A percentile compares a stretch with the other conserved stretches of the same genome.
Evolutionary conservation across 2,113 vertebrate genomes (phyloP).

Genomic region (Alexandromys fortis): DNA sequence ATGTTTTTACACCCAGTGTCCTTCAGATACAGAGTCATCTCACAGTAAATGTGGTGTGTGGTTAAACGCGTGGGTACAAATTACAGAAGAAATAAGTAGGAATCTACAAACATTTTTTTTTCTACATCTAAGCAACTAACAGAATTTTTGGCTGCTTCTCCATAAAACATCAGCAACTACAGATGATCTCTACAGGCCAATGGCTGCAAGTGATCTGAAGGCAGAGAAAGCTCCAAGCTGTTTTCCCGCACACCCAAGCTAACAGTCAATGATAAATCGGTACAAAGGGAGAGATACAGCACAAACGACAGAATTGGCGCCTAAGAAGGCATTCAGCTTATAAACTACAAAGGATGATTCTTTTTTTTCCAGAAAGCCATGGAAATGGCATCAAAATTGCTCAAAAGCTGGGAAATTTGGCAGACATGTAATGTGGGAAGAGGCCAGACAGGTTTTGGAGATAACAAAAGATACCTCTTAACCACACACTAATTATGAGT

Average conservation of each 20-base stretch:
- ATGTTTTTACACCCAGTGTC: neutral
- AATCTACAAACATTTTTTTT: neutral
- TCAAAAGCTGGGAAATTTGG: constrained; percentile 65
- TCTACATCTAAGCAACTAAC: neutral
- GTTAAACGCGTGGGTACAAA: neutral
- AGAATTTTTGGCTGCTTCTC: neutral
- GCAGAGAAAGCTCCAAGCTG: accelerated
- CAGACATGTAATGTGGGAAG: constrained; percentile 47
- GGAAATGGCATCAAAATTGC: constrained; percentile 29
- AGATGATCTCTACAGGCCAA: neutral
- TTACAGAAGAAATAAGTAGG: neutral
- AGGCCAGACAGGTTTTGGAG: constrained; percentile 61
- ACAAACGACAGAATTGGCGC: neutral
- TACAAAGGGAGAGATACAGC: neutral
- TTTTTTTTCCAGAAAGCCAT: constrained; percentile 22
- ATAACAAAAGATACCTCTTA: constrained; percentile 64
- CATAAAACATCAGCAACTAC: neutral
- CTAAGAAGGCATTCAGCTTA: constrained; percentile 6
- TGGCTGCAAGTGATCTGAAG: neutral
- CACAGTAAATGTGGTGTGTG: neutral
- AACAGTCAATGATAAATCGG: neutral
- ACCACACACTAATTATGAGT: constrained; percentile 59
- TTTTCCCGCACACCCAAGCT: neutral
- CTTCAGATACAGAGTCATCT: neutral
- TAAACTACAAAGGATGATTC: neutral